Percentiles rank a stretch among this genome's conserved stretches.
Conservation (phyloP, 2,113 vertebrate genomes). For the Neoarius graeffei region DNA sequence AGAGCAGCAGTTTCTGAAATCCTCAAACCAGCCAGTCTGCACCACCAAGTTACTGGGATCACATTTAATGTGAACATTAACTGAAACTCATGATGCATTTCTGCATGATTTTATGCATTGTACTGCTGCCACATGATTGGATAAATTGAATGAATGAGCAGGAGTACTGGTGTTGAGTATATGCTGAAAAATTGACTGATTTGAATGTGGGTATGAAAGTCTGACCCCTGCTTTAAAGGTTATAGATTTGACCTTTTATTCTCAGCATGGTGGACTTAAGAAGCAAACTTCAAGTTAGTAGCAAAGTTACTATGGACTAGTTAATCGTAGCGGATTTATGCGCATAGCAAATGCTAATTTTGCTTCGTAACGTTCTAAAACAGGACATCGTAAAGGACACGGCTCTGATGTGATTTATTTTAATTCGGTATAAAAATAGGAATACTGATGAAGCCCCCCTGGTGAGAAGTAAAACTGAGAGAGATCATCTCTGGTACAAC, state of each 20-base stretch:
- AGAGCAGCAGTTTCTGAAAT: background rate
- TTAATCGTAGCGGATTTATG: background rate
- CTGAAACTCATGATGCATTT: background rate
- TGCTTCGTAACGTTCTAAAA: background rate
- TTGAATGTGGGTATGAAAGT: background rate
- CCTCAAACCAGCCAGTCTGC: background rate
- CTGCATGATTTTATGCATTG: background rate
- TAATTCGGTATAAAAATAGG: background rate
- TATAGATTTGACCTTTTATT: background rate
- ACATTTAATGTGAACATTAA: background rate
- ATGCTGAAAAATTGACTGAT: background rate
- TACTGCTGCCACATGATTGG: background rate
- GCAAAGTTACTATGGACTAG: background rate
- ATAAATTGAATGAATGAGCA: background rate
- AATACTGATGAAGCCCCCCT: constrained; percentile 22
- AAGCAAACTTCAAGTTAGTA: background rate
- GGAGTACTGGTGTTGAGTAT: background rate
- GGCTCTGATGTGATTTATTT: background rate
- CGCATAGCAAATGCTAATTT: background rate
- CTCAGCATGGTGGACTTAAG: background rate
- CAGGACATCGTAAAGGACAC: background rate
- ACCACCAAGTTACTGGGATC: too few relatives aligned
- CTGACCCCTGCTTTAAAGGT: background rate
- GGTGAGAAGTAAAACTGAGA: constrained; percentile 10
- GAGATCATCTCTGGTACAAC: background rate